phyloP scores from a whole-genome alignment of 2,113 vertebrate species.

The Gasterosteus aculeatus region DNA sequence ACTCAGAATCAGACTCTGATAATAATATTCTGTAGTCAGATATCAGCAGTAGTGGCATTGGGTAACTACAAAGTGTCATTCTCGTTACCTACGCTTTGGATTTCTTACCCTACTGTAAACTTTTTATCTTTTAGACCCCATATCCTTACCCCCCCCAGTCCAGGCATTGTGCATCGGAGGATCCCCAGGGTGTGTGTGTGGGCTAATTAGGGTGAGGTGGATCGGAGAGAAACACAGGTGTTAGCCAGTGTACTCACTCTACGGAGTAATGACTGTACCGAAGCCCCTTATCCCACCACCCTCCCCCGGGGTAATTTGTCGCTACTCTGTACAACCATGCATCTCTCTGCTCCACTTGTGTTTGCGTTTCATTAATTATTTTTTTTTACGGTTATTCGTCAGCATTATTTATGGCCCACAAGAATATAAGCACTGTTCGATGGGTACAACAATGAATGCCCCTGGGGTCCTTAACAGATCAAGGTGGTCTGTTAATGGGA shows the following conservation, averaged over 20 bases:
- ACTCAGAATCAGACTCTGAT: slow-evolving; percentile 20
- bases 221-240: slow-evolving; percentile 81
- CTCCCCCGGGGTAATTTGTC: slow-evolving; percentile 89
- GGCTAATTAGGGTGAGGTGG: slow-evolving; percentile 99
- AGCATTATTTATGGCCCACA: slow-evolving; percentile 92
- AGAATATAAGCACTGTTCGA: slow-evolving; percentile 94
- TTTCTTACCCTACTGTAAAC: slow-evolving; percentile 45
- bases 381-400: slow-evolving; percentile 86
- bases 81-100: slow-evolving; percentile 12
- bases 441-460: slow-evolving; percentile 77
- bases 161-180: slow-evolving; percentile 76
- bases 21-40: slow-evolving; percentile 38
- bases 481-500: slow-evolving; percentile 74
- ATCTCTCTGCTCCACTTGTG: slow-evolving; percentile 90
- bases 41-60: slow-evolving; percentile 29
- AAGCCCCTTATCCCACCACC: slow-evolving; percentile 64
- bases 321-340: slow-evolving; percentile 90
- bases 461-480: slow-evolving; percentile 78
- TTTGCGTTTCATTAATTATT: slow-evolving; percentile 83
- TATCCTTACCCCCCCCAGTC: slow-evolving; percentile 44
- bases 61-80: slow-evolving; percentile 25
- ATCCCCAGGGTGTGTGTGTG: slow-evolving; percentile 90
- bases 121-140: slow-evolving; percentile 37
- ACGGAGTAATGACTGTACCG: slow-evolving; percentile 78
- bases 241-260: slow-evolving; percentile 75